Percentiles rank a stretch among this genome's conserved stretches.
These are phyloP conservation scores for Scaptomyza tumidula DNA, from an alignment of 2,888 invertebrate genomes.

Conservation along the genomic window DNA sequence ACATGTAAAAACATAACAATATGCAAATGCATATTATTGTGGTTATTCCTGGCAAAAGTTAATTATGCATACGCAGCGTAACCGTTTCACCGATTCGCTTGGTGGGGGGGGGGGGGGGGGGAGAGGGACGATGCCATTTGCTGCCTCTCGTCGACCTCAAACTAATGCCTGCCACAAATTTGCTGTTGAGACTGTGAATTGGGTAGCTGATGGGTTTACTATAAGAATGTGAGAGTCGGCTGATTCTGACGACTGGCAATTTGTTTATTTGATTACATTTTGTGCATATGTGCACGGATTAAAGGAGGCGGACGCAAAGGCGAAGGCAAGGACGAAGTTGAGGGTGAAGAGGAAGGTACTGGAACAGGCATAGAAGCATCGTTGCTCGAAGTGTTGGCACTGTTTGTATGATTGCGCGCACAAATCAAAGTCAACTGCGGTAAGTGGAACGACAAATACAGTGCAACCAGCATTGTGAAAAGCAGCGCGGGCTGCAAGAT, in stretches of 20 bases:
- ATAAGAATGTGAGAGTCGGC: constrained; percentile 22
- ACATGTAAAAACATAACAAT: background rate
- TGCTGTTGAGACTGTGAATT: constrained; percentile 14
- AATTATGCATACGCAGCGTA: constrained; percentile 58
- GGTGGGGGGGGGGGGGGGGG: no score
- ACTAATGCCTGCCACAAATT: constrained; percentile 3
- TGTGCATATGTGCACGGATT: constrained; percentile 25
- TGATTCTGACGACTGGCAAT: constrained; percentile 61
- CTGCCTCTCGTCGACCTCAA: background rate
- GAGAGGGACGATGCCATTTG: constrained; percentile 7
- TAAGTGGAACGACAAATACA: constrained; percentile 68
- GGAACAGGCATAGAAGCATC: constrained; percentile 1
- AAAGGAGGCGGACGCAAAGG: background rate
- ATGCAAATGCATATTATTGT: background rate
- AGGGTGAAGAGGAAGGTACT: background rate
- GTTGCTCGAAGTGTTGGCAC: constrained; percentile 4
- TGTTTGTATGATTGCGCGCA: constrained; percentile 49
- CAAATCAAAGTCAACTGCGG: constrained; percentile 69
- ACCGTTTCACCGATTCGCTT: constrained; percentile 43
- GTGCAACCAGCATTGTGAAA: constrained; percentile 36
- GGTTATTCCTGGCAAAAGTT: constrained; percentile 7
- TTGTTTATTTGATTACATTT: constrained; percentile 70
- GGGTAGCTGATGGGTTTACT: constrained; percentile 15
- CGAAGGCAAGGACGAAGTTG: background rate
- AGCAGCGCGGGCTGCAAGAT: constrained; percentile 20